Evolutionary conservation across 2,888 invertebrate species (phyloP).

Genomic region (Aleiodes testaceus): DNA sequence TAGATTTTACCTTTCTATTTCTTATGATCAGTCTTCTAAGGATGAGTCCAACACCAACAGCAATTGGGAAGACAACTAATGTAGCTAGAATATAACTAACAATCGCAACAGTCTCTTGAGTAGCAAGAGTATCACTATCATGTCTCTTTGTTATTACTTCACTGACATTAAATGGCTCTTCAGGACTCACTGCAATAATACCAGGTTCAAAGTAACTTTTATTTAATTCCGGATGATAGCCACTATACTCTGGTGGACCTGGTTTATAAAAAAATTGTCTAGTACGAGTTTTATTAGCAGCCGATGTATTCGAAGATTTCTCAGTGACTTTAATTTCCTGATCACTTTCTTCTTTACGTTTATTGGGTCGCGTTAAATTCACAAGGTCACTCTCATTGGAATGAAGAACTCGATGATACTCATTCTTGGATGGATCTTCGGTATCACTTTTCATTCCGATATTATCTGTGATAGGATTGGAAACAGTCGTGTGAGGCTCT

Average conservation of each 20-base stretch:
- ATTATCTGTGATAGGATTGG: slow-evolving; percentile 67
- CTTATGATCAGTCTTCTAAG: slow-evolving; percentile 72
- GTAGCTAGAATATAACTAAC: slow-evolving; percentile 72
- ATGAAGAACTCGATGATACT: slow-evolving; percentile 57
- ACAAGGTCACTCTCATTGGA: slow-evolving; percentile 55
- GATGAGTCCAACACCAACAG: slow-evolving; percentile 71
- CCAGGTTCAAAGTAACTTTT: slow-evolving; percentile 61
- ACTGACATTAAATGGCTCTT: slow-evolving; percentile 66
- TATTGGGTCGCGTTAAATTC: slow-evolving; percentile 43
- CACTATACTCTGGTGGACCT: slow-evolving; percentile 59
- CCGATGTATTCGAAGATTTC: slow-evolving; percentile 42
- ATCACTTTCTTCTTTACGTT: slow-evolving; percentile 54
- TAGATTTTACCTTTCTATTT: slow-evolving; percentile 70
- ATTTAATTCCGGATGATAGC: slow-evolving; percentile 60
- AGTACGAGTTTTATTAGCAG: slow-evolving; percentile 56
- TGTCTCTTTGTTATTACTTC: slow-evolving; percentile 69
- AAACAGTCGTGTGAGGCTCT: slow-evolving; percentile 57
- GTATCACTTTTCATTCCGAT: slow-evolving; percentile 59
- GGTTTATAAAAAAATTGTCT: slow-evolving; percentile 59
- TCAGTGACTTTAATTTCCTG: slow-evolving; percentile 48
- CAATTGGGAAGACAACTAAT: slow-evolving; percentile 72
- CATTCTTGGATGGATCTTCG: slow-evolving; percentile 66
- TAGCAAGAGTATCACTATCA: slow-evolving; percentile 67
- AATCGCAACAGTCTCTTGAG: slow-evolving; percentile 70
- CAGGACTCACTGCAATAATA: slow-evolving; percentile 59